Evolutionary conservation across 2,113 vertebrate genomes (phyloP).

Genomic region (Proteles cristata): DNA sequence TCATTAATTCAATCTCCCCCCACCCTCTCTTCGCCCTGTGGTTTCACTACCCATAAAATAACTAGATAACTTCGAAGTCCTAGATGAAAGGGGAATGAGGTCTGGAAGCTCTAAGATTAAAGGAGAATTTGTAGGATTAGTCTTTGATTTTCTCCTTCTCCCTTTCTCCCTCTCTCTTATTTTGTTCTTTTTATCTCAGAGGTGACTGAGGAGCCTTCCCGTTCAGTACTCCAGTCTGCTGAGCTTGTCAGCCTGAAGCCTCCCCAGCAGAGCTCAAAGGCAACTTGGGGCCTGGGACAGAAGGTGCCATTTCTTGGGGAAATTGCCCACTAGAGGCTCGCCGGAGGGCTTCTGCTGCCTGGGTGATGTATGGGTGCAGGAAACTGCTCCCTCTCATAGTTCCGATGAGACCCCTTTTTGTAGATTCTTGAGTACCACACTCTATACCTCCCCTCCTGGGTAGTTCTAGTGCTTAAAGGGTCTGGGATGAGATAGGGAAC

Average conservation of each 20-base stretch:
- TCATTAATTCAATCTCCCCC: constrained; percentile 86
- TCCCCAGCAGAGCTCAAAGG: neutral
- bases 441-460: neutral
- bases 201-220: constrained; percentile 33
- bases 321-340: neutral
- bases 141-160: constrained; percentile 80
- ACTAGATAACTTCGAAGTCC: constrained; percentile 83
- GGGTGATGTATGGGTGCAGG: neutral
- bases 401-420: neutral
- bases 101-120: constrained; percentile 87
- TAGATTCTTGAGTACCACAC: neutral
- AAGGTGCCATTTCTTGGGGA: neutral
- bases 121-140: constrained; percentile 86
- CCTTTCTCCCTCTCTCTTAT: constrained; percentile 29
- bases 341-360: neutral
- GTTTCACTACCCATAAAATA: constrained; percentile 76
- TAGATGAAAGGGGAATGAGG: constrained; percentile 85
- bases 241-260: neutral
- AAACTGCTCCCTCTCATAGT: neutral
- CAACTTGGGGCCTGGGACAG: neutral
- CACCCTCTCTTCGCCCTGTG: constrained; percentile 60
- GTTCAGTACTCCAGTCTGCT: constrained; percentile 7
- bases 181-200: constrained; percentile 71
- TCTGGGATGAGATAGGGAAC: neutral
- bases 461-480: neutral